Conservation (phyloP, 2,888 invertebrate species). For the Mythimna albipuncta region DNA sequence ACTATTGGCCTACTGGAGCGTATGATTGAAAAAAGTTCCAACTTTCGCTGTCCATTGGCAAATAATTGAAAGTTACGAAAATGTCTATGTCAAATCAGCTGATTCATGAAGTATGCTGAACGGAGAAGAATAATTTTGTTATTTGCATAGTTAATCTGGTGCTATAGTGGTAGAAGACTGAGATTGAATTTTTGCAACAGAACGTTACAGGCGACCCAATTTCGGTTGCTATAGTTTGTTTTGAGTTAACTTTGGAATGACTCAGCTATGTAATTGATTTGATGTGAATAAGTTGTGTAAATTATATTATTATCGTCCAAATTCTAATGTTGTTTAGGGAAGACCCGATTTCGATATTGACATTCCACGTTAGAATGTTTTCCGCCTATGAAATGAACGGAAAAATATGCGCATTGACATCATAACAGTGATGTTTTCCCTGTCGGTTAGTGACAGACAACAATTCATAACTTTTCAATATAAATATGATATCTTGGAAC, state of each 20-base stretch:
- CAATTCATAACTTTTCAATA: conserved; percentile 33
- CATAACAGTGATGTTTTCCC: conserved; percentile 20
- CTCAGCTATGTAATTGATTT: not conserved
- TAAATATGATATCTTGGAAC: conserved; percentile 20
- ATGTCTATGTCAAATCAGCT: conserved; percentile 66
- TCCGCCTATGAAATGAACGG: conserved; percentile 6
- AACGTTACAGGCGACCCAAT: not conserved
- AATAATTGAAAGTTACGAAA: conserved; percentile 85
- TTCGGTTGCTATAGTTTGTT: conserved; percentile 6
- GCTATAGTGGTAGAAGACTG: conserved; percentile 1
- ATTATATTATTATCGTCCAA: conserved; percentile 7
- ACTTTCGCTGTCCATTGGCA: conserved; percentile 84
- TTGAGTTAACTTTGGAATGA: conserved; percentile 7
- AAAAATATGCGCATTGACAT: conserved; percentile 29
- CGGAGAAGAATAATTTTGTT: conserved; percentile 36
- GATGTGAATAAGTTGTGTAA: conserved; percentile 21
- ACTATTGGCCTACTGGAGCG: conserved; percentile 86
- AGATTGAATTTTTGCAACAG: conserved; percentile 10
- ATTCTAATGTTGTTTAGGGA: conserved; percentile 40
- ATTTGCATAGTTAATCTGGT: conserved; percentile 34
- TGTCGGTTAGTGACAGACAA: conserved; percentile 13
- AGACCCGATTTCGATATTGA: conserved; percentile 37
- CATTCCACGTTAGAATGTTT: conserved; percentile 35
- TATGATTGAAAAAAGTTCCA: conserved; percentile 87
- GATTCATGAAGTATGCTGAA: conserved; percentile 56